Evolutionary conservation across 2,888 invertebrate genomes (phyloP).

Genomic region (Nomada ruficornis): DNA sequence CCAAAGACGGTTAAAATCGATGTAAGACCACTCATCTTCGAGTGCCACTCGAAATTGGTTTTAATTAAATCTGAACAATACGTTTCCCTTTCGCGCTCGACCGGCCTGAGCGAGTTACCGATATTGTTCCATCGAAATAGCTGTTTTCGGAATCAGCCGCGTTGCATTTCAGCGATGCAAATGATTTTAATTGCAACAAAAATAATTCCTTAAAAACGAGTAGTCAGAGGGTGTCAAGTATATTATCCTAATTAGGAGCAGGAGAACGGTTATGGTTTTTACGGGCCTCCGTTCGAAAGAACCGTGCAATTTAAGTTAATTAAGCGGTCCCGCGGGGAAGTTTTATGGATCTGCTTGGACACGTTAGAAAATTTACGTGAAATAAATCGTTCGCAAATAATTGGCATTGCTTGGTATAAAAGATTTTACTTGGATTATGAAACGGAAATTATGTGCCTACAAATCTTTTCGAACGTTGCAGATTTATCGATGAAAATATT

Average conservation of each 20-base stretch:
- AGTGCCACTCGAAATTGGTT: slow-evolving; percentile 69
- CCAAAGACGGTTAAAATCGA: slow-evolving; percentile 65
- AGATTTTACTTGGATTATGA: no score
- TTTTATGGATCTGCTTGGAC: neutral
- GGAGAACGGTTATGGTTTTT: neutral
- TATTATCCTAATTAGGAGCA: slow-evolving; percentile 28
- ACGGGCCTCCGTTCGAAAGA: neutral
- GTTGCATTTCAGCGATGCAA: slow-evolving; percentile 40
- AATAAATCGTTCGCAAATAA: no score
- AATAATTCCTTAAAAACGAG: slow-evolving; percentile 24
- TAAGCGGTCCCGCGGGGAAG: neutral
- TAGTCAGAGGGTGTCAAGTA: slow-evolving; percentile 24
- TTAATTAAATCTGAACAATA: slow-evolving; percentile 76
- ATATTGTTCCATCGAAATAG: slow-evolving; percentile 60
- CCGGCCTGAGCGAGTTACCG: slow-evolving; percentile 50
- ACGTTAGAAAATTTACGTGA: neutral
- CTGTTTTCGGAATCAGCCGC: slow-evolving; percentile 33
- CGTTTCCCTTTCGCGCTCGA: slow-evolving; percentile 53
- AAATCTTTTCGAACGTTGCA: neutral
- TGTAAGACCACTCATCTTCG: slow-evolving; percentile 63
- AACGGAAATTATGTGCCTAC: no score
- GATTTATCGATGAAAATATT: neutral
- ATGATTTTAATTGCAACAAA: slow-evolving; percentile 66
- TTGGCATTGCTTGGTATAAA: no score
- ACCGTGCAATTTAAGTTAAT: neutral